Conservation (phyloP, 2,797 vertebrate genomes). For the Mus spretus region DNA sequence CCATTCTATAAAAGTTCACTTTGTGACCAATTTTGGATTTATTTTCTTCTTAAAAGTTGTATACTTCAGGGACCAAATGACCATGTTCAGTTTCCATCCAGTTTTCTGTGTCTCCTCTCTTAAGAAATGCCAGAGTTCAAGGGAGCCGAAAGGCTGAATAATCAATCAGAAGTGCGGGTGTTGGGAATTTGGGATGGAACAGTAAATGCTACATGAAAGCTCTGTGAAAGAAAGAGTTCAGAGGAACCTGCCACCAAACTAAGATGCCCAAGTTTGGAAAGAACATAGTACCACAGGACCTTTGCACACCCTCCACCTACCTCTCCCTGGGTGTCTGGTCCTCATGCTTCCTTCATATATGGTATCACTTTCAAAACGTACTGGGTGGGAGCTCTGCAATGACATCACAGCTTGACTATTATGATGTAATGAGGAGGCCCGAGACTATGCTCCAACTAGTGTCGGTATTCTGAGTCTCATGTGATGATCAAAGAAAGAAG, state of each 20-base stretch:
- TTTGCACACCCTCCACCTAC: constrained; percentile 44
- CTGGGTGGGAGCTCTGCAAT: background rate
- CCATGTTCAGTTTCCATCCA: constrained; percentile 29
- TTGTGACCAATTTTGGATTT: background rate
- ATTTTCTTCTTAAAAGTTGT: constrained; percentile 3
- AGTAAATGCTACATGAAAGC: background rate
- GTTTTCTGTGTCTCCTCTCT: background rate
- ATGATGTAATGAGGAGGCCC: constrained; percentile 68
- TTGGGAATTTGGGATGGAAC: background rate
- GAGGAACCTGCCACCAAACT: background rate
- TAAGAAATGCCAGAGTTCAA: constrained; percentile 39
- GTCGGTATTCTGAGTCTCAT: background rate
- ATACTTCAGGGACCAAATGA: background rate
- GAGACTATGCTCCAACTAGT: background rate
- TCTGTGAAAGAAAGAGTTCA: constrained; percentile 41
- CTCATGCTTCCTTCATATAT: constrained; percentile 67
- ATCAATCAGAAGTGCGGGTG: background rate
- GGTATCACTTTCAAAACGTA: constrained; percentile 9
- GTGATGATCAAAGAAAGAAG: background rate
- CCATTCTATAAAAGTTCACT: constrained; percentile 39
- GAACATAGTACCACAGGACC: background rate
- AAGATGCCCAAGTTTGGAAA: background rate
- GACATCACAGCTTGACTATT: constrained; percentile 77
- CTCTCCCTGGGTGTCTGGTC: constrained; percentile 67
- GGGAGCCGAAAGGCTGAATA: background rate